Percentiles rank a stretch among this genome's conserved stretches.
phyloP scores from a whole-genome alignment of 2,888 invertebrate species.

The Megastigmus dorsalis region DNA sequence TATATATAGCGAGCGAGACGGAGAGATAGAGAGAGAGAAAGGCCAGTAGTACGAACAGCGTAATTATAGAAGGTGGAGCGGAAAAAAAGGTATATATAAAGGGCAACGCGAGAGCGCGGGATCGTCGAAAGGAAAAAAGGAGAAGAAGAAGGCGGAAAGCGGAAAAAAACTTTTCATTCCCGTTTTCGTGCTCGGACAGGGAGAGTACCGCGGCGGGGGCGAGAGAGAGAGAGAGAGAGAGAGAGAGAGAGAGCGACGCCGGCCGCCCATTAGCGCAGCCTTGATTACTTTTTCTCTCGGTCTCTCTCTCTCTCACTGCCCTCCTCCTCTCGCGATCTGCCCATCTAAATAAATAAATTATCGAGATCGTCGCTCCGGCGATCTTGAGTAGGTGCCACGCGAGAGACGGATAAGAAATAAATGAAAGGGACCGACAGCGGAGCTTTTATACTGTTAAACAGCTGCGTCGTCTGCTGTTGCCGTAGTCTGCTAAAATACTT shows the following conservation, averaged over 20 bases:
- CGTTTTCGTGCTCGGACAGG: conserved; percentile 51
- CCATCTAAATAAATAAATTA: conserved; percentile 75
- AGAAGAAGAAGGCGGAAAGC: conserved; percentile 26
- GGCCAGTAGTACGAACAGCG: conserved; percentile 45
- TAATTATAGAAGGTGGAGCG: conserved; percentile 58
- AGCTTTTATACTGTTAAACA: conserved; percentile 71
- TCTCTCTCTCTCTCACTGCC: conserved; percentile 64
- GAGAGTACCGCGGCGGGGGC: conserved; percentile 53
- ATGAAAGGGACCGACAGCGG: conserved; percentile 67
- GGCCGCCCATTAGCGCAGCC: conserved; percentile 72
- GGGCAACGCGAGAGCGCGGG: conserved; percentile 55
- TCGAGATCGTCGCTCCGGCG: conserved; percentile 66
- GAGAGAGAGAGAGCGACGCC: conserved; percentile 52
- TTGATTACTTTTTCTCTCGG: conserved; percentile 73
- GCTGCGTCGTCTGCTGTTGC: conserved; percentile 43
- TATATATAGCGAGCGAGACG: conserved; percentile 54
- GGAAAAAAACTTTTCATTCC: conserved; percentile 58
- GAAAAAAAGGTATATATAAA: conserved; percentile 58
- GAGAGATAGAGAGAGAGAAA: conserved; percentile 54
- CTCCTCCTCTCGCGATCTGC: no score
- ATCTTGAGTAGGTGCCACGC: conserved; percentile 62
- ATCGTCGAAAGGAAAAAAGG: conserved; percentile 56
- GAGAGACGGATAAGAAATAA: conserved; percentile 69
- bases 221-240: conserved; percentile 56
- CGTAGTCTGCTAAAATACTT: not conserved